Evolutionary conservation across 2,797 vertebrate species (phyloP).

Genomic region (Melopsittacus undulatus): DNA sequence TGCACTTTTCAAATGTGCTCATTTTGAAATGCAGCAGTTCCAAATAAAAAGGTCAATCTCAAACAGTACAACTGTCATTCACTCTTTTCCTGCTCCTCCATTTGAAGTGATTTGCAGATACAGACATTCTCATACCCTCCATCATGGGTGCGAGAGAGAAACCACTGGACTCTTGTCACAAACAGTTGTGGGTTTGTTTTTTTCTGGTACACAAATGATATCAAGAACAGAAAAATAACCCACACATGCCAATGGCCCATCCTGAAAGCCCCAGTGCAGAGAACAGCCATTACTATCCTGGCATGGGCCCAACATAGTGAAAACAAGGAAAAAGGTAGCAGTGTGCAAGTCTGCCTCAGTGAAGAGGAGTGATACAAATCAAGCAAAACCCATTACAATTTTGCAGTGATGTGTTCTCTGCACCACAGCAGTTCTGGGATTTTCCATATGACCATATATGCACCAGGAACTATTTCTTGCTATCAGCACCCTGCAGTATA

Average conservation of each 20-base stretch:
- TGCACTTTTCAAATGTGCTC: background rate
- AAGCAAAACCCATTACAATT: background rate
- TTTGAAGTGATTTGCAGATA: background rate
- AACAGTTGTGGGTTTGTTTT: background rate
- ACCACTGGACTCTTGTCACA: background rate
- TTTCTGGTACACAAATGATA: background rate
- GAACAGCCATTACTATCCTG: background rate
- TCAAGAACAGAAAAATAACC: background rate
- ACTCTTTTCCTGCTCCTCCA: background rate
- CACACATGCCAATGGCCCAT: background rate
- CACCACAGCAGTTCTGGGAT: background rate
- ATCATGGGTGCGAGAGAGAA: background rate
- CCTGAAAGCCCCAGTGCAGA: background rate
- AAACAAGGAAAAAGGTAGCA: background rate
- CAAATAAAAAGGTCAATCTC: background rate
- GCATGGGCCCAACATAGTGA: background rate
- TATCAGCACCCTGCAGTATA: background rate
- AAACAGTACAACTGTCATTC: background rate
- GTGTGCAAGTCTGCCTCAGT: background rate
- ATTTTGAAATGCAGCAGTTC: background rate
- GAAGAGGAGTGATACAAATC: background rate
- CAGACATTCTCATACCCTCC: background rate
- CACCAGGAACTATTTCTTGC: background rate
- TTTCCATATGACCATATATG: background rate
- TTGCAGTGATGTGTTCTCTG: background rate